Base-by-base conservation (phyloP, 92 coral and sea anemone species). In the Porites cylindrica region DNA sequence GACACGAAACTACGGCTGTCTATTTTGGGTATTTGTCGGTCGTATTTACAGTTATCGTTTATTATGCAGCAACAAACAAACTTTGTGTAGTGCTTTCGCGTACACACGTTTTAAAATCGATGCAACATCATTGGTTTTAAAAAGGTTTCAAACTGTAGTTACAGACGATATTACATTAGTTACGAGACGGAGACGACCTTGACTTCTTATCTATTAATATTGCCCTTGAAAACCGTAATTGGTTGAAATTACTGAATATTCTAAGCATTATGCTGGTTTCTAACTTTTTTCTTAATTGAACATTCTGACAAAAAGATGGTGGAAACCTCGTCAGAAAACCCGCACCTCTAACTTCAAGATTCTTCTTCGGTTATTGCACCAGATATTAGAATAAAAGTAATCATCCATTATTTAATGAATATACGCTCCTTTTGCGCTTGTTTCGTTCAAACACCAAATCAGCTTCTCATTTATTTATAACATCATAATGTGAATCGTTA, bases 141-240 rank as follows among this genome's bases (percentile, higher is more conserved):
- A 11, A 5, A 16, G 53, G 9, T 67, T 29, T 69, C 58, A 2
- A 38, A 38, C 47, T 4, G 9, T 52, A 3, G 38, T 64, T 2
- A 47, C 2, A n/a, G 51, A 13, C 2, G 63, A 21, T 20, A 66
- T 80, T 51, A 50, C 66, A 66, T 65, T 51, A 80, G 23, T 67
- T 19, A 51, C 43, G 51, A 24, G 43, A 18, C 16, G 21, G 38
- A 60, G 81, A 3, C 47, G 47, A 29, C 74, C 64, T 80, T 80
- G 84, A 38, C 75, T n/a, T 26, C 58, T 66, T 51, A 80, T 66
- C 75, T 66, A n/a, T 66, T 50, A 9, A 65, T 18, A 63, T 43
- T 18, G 54, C 23, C 29, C 84, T 8, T 1, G 51, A 51, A 43
- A 21, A 17, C 1, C 75, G 7, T 32, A 32, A 78, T 38, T 78